Evolutionary conservation across 1,140 invertebrate species (phyloP), one percentile per base, ranked within the genome.

Genomic region (Rhagoletis pomonella): DNA sequence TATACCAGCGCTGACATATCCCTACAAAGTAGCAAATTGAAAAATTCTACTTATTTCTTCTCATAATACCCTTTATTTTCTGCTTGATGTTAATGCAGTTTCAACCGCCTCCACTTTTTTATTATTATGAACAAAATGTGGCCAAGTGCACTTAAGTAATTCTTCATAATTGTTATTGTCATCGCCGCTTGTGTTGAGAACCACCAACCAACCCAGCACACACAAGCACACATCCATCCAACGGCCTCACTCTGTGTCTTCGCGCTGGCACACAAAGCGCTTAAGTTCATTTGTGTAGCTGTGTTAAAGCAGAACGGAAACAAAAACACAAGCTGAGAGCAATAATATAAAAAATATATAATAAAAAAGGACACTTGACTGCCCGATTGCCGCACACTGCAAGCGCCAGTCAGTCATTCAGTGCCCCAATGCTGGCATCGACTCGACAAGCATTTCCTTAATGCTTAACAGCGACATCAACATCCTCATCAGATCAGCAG

Each of bases 141-240:
- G 62, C n/a, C 64, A 19, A 86, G 86, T 86, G 86, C 86, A 65
- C 86, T 86, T 86, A 64, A 67, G 86, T 86, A 65, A 86, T 86
- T 60, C 86, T 86, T 86, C 62, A 86, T 86, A 86, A 86, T 86
- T 86, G 58, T 86, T 86, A 86, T 86, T 86, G 86, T 86, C 86
- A 86, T 42, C 86, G 47, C 19, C 17, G 47, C 19, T 29, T 17
- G 42, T 29, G 47, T 47, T 4, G 1, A 67, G 19, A 44, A 14
- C 73, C 17, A 39, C 64, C n/a, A 39, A 29, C 64, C 29, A 4
- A 4, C 4, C 64, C 4, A 29, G 29, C 64, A 29, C 10, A 39
- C 29, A 58, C 42, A 5, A 47, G 1, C 6, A 12, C 9, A 29
- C 65, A 2, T 1, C 5, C 19, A 7, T 3, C 19, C 7, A 59